These are phyloP conservation scores for Bolborhynchus lineola DNA, from an alignment of 2,113 vertebrate genomes.

Conservation along the genomic window DNA sequence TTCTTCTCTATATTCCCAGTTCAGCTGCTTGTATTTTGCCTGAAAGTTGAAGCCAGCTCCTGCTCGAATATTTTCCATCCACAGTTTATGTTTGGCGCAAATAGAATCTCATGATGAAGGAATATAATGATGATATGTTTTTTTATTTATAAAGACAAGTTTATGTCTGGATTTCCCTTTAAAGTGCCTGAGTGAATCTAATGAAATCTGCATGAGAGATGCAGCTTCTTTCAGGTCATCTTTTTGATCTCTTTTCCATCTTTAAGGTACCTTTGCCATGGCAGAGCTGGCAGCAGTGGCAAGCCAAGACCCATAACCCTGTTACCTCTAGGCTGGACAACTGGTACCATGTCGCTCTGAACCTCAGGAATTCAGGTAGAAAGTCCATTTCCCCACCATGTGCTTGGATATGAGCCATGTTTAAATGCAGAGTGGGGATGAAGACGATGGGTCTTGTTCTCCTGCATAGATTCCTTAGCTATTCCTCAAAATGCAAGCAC, in stretches of 20 bases:
- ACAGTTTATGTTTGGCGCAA: slow-evolving; percentile 32
- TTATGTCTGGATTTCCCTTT: slow-evolving; percentile 11
- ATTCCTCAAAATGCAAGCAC: neutral
- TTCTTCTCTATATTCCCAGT: slow-evolving; percentile 18
- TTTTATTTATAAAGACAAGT: slow-evolving; percentile 36
- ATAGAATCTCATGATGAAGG: neutral
- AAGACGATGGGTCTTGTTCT: neutral
- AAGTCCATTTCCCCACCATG: neutral
- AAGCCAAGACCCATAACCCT: neutral
- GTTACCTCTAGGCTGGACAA: neutral
- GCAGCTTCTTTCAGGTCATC: neutral
- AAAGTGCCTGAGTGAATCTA: neutral
- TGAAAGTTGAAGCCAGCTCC: neutral
- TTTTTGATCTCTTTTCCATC: neutral
- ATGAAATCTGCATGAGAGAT: neutral
- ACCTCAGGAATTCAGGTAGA: neutral
- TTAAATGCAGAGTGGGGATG: neutral
- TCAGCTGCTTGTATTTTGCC: slow-evolving; percentile 18
- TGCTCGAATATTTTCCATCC: slow-evolving; percentile 49
- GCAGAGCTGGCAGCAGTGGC: neutral
- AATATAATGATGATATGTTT: neutral
- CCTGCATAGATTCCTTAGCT: neutral
- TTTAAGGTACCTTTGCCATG: neutral
- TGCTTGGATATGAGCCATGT: neutral
- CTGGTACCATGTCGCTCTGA: neutral